Base-by-base conservation (phyloP, 1,140 invertebrate genomes). In the Maconellicoccus hirsutus region DNA sequence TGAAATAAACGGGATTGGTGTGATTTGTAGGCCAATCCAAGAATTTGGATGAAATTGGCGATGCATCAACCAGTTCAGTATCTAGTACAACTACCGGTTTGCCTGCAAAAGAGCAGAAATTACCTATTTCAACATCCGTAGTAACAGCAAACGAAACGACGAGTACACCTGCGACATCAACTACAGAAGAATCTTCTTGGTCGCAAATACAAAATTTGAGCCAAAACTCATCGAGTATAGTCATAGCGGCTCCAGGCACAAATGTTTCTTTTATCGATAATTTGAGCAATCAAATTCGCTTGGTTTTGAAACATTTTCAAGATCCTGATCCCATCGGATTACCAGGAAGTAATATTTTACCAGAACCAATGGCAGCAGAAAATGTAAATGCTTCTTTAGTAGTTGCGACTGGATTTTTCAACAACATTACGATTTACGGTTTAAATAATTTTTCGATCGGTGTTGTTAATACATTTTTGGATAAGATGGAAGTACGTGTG, bases 281-380 rank as follows among this genome's bases (percentile, higher is more conserved):
- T 59, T 39, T 77, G 8, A 76, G 76, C 63, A 71, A 77, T 39
- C 85, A 89, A 75, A 84, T 93, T 38, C 80, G 87, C 27, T 79
- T 81, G 26, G 82, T 92, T 10, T 76, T 94, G 21, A 86, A 89
- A 52, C 90, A 93, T 76, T 93, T 88, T 77, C 89, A 92, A 78
- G 84, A 92, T 75, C 81, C 86, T 61, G 88, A 92, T 79, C 88
- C 87, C 0, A 79, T 89, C 0, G 90, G 90, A 0, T 76, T 93
- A 16, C 91, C 91, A 0, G 87, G 87, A 0, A 86, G 84, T 0
- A 84, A 86, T 4, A 84, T 93, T 71, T 19, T 66, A 26, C 88
- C 88, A 0, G 90, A 93, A 78, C 90, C 91, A 0, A 86, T 90
- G 81, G 75, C 81, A 0, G 86, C 92, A n/a, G 89, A 89, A 0